Percentiles rank a stretch among this genome's conserved stretches.
phyloP scores from a whole-genome alignment of 2,797 vertebrate genomes.

The Danio aesculapii region DNA sequence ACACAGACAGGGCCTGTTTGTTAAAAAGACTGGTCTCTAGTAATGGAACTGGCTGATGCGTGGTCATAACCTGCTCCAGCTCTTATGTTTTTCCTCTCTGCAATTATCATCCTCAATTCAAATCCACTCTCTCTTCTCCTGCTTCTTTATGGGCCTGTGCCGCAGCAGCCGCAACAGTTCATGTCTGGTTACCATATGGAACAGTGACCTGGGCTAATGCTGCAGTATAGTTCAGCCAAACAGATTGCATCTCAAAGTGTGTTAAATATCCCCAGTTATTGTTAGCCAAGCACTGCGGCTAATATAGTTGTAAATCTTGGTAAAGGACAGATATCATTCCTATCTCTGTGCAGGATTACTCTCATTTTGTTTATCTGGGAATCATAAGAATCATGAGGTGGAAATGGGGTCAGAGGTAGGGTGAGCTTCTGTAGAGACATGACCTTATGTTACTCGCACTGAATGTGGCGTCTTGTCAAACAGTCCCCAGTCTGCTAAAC shows the following conservation, averaged over 20 bases:
- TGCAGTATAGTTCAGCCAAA: slow-evolving; percentile 45
- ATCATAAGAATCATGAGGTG: not conserved
- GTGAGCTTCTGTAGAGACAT: slow-evolving; percentile 15
- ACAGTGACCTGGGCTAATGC: slow-evolving; percentile 48
- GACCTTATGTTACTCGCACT: not conserved
- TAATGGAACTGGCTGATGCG: slow-evolving; percentile 54
- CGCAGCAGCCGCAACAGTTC: slow-evolving; percentile 27
- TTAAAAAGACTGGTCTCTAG: slow-evolving; percentile 22
- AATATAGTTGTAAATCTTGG: slow-evolving; percentile 19
- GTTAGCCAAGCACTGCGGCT: slow-evolving; percentile 5
- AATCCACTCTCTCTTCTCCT: slow-evolving; percentile 26
- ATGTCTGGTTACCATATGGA: slow-evolving; percentile 52
- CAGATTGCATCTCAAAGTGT: slow-evolving; percentile 15
- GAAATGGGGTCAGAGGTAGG: not conserved
- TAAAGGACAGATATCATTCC: slow-evolving; percentile 21
- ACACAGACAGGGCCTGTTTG: slow-evolving; percentile 36
- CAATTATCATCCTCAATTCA: slow-evolving; percentile 49
- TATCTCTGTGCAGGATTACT: not conserved
- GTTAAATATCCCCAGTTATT: slow-evolving; percentile 28
- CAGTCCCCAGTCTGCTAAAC: not conserved
- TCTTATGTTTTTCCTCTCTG: slow-evolving; percentile 50
- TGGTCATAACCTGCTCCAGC: slow-evolving; percentile 27
- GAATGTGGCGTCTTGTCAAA: not conserved
- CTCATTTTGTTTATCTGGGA: not conserved
- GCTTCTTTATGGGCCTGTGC: slow-evolving; percentile 17